Conservation (phyloP, 92 coral and sea anemone species). For the Desmophyllum pertusum region DNA sequence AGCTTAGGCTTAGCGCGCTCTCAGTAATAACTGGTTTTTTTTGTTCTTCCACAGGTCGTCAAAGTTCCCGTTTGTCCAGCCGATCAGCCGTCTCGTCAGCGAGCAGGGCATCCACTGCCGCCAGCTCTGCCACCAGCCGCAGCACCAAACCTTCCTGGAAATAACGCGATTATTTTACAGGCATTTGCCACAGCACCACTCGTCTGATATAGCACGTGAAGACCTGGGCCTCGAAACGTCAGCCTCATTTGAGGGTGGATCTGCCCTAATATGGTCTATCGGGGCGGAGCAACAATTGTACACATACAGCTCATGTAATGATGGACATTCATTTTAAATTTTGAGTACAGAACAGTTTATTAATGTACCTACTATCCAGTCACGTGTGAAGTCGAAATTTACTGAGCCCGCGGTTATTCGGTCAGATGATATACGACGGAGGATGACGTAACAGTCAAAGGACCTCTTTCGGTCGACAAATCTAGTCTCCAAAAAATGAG, state of each 20-base stretch:
- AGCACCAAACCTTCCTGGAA: slow-evolving; percentile 92
- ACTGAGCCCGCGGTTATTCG: neutral
- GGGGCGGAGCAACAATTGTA: neutral
- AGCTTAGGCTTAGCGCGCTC: neutral
- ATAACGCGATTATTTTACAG: neutral
- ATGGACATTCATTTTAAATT: neutral
- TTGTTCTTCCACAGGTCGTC: slow-evolving; percentile 68
- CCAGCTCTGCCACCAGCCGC: slow-evolving; percentile 70
- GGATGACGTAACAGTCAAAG: neutral
- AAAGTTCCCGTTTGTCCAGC: slow-evolving; percentile 91
- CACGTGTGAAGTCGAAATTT: no score
- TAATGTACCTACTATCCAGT: no score
- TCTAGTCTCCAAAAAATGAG: neutral
- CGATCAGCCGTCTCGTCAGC: slow-evolving; percentile 82
- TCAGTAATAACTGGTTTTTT: neutral
- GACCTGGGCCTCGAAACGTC: neutral
- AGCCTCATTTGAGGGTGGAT: neutral
- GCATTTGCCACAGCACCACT: neutral
- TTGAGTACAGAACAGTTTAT: neutral
- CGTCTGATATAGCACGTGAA: neutral
- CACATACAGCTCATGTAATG: neutral
- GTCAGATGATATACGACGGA: neutral
- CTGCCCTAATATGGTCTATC: neutral
- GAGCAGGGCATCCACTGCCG: slow-evolving; percentile 77
- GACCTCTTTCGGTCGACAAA: neutral